These are phyloP conservation scores for Pseudomyrmex dendroicus DNA, from an alignment of 1,140 invertebrate species.

Conservation along the genomic window DNA sequence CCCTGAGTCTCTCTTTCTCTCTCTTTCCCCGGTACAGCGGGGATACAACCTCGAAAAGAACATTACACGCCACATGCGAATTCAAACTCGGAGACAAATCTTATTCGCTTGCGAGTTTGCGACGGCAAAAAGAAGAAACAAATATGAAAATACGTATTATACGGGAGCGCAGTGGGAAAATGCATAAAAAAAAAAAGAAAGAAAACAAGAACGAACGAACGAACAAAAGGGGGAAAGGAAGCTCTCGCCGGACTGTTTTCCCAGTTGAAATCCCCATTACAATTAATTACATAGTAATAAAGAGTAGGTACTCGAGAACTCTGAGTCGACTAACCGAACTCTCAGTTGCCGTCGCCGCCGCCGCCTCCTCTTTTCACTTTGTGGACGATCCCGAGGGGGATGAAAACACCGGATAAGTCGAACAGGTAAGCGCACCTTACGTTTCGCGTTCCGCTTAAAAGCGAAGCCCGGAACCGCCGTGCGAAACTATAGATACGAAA, in stretches of 20 bases:
- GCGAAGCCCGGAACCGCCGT: constrained; percentile 32
- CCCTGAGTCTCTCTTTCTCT: neutral
- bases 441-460: constrained; percentile 66
- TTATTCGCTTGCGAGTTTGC: constrained; percentile 44
- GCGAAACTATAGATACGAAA: constrained; percentile 24
- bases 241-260: constrained; percentile 49
- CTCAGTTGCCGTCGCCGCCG: constrained; percentile 40
- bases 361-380: constrained; percentile 38
- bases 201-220: constrained; percentile 46
- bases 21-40: neutral
- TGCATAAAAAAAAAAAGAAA: neutral
- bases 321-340: constrained; percentile 63
- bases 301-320: constrained; percentile 65
- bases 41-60: constrained; percentile 40
- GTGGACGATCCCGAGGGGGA: constrained; percentile 49
- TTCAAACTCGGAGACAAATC: constrained; percentile 52
- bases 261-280: constrained; percentile 64
- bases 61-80: constrained; percentile 50
- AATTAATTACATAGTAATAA: constrained; percentile 73
- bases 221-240: constrained; percentile 30
- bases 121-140: constrained; percentile 24
- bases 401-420: constrained; percentile 57
- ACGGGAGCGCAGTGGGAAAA: constrained; percentile 50
- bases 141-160: constrained; percentile 61
- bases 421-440: constrained; percentile 66